These are phyloP conservation scores for Catharus bicknelli DNA, from an alignment of 2,113 vertebrate genomes.

Conservation along the genomic window DNA sequence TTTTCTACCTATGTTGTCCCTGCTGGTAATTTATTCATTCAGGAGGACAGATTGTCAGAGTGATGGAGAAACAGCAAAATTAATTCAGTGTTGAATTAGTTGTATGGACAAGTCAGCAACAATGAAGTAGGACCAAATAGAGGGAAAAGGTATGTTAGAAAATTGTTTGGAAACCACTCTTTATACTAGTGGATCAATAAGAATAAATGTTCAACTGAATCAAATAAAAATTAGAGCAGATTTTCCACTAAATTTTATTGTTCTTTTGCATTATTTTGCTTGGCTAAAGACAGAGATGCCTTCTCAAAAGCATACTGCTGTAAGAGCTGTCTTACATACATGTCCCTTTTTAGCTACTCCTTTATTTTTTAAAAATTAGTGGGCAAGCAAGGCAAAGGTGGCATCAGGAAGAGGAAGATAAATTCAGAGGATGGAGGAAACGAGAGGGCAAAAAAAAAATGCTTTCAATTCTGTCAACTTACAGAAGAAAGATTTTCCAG, in stretches of 20 bases:
- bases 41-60: not conserved
- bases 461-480: not conserved
- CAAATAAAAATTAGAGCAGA: not conserved
- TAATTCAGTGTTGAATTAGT: not conserved
- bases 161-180: not conserved
- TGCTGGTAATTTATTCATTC: not conserved
- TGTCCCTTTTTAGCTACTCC: not conserved
- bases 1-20: not conserved
- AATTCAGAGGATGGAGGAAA: not conserved
- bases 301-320: not conserved
- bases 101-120: not conserved
- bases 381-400: not conserved
- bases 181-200: not conserved
- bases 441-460: fast-evolving
- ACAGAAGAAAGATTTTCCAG: not conserved
- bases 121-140: not conserved
- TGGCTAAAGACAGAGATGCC: not conserved
- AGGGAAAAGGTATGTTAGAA: not conserved
- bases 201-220: not conserved
- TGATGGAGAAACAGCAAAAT: not conserved
- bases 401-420: not conserved
- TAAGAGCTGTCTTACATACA: not conserved
- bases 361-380: not conserved
- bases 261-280: not conserved
- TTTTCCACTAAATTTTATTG: not conserved